Conservation (phyloP, 2,113 vertebrate genomes). For the Centropristis striata region DNA sequence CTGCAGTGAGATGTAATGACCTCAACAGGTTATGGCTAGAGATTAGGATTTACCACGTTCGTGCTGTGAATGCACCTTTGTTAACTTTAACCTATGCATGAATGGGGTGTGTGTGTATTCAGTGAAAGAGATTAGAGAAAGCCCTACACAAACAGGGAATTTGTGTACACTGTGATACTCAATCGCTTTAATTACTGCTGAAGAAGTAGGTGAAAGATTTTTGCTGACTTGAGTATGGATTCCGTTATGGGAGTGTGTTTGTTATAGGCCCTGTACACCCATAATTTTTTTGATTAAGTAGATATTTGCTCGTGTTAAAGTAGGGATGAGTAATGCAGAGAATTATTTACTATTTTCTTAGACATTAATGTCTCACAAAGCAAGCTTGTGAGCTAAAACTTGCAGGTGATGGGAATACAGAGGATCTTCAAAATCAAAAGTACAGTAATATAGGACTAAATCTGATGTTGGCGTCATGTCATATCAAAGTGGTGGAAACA, state of each 20-base stretch:
- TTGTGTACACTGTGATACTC: neutral
- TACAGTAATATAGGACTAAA: no score
- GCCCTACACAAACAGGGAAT: neutral
- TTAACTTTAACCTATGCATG: slow-evolving; percentile 1
- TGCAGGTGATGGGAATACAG: no score
- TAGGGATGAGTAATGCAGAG: neutral
- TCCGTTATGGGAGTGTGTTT: neutral
- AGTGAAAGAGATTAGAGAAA: neutral
- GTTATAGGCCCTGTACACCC: no score
- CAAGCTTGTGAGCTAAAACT: no score
- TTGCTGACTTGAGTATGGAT: neutral
- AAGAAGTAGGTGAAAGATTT: neutral
- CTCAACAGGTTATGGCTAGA: neutral
- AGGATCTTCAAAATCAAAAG: no score
- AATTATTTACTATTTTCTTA: no score
- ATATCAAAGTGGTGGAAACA: no score
- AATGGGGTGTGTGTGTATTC: neutral
- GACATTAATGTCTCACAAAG: no score
- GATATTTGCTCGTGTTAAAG: neutral
- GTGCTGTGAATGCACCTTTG: slow-evolving; percentile 21
- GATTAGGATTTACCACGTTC: slow-evolving; percentile 3
- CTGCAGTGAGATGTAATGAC: slow-evolving; percentile 8
- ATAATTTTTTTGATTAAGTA: neutral
- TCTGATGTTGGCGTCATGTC: no score
- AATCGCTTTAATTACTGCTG: neutral